Conservation (phyloP, 2,888 invertebrate species). For the Xanthostigma xanthostigma region DNA sequence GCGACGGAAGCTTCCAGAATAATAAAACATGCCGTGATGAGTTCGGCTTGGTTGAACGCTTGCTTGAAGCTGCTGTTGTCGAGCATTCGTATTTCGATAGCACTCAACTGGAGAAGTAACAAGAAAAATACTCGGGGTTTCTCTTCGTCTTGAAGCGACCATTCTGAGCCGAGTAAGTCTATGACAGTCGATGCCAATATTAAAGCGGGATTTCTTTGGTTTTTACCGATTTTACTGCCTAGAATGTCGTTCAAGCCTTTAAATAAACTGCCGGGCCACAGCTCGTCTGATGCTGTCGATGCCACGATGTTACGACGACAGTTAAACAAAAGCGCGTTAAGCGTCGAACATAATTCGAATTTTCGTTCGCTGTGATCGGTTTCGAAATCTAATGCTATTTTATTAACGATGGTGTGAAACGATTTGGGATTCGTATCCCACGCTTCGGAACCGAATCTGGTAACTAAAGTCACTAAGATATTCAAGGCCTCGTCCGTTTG, state of each 20-base stretch:
- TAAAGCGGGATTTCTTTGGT: constrained; percentile 78
- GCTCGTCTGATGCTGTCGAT: constrained; percentile 50
- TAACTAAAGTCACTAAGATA: constrained; percentile 59
- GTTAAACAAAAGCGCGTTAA: constrained; percentile 58
- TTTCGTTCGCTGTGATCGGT: constrained; percentile 79
- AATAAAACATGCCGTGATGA: constrained; percentile 70
- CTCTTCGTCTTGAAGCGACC: constrained; percentile 64
- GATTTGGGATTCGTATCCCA: constrained; percentile 68
- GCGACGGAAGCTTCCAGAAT: constrained; percentile 66
- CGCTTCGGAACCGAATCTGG: constrained; percentile 52
- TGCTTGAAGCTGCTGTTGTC: constrained; percentile 75
- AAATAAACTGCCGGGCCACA: constrained; percentile 69
- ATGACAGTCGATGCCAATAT: constrained; percentile 68
- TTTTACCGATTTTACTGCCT: constrained; percentile 72
- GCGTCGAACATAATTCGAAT: constrained; percentile 71
- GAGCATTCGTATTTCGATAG: constrained; percentile 87
- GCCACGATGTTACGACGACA: constrained; percentile 52
- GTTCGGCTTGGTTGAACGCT: constrained; percentile 57
- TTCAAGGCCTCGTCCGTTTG: constrained; percentile 80
- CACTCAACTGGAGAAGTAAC: constrained; percentile 68
- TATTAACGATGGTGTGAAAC: constrained; percentile 68
- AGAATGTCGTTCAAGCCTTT: constrained; percentile 73
- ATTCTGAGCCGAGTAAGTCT: constrained; percentile 70
- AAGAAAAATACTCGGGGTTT: constrained; percentile 71
- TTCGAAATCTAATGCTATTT: constrained; percentile 75